A percentile compares a stretch with the other conserved stretches of the same genome.
Conservation (phyloP, 2,113 vertebrate species). For the Pituophis catenifer region DNA sequence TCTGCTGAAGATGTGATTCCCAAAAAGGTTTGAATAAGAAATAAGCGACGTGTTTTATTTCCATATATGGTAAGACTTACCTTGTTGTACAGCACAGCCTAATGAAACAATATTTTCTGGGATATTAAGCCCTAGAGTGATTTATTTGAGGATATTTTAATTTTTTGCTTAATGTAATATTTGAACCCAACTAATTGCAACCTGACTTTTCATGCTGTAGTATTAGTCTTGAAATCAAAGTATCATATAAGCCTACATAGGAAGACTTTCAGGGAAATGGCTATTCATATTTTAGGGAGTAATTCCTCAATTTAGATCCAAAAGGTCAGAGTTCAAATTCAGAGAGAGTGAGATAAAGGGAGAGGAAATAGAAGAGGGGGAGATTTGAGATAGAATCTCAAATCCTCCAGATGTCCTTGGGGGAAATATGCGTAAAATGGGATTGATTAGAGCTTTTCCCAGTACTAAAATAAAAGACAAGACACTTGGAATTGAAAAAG, state of each 20-base stretch:
- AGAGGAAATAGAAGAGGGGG: not conserved
- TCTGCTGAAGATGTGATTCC: not conserved
- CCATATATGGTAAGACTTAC: not conserved
- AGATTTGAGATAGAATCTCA: not conserved
- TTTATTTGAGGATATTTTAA: not conserved
- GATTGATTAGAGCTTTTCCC: not conserved
- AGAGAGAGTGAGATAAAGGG: not conserved
- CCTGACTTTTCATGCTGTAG: not conserved
- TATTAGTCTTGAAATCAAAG: not conserved
- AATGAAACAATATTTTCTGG: not conserved
- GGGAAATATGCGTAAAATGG: not conserved
- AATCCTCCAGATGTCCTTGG: not conserved
- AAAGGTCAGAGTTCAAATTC: not conserved
- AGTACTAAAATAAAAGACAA: not conserved
- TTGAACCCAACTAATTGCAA: not conserved
- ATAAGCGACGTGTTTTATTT: not conserved
- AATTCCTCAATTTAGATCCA: not conserved
- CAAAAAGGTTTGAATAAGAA: not conserved
- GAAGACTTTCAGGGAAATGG: not conserved
- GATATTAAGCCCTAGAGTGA: not conserved
- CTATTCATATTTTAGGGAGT: not conserved
- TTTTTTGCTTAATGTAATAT: not conserved
- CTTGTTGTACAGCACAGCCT: not conserved
- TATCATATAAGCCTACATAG: not conserved
- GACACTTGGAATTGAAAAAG: not conserved